phyloP scores from a whole-genome alignment of 2,113 vertebrate genomes.

The Pleuronectes platessa region DNA sequence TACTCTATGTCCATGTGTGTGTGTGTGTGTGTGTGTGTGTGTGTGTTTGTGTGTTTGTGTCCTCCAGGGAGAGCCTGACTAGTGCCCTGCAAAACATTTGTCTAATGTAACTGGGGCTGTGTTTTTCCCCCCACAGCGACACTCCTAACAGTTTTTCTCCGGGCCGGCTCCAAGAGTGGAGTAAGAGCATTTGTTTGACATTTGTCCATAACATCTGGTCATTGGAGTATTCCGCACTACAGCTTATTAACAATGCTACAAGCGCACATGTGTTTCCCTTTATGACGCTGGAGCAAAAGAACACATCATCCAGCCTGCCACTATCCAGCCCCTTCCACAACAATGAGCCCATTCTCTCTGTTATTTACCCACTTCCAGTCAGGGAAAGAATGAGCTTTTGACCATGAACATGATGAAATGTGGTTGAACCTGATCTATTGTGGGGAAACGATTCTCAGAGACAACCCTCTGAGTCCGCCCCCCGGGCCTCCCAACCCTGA shows the following conservation, averaged over 20 bases:
- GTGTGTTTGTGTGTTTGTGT: conserved; percentile 6
- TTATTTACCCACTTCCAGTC: conserved; percentile 76
- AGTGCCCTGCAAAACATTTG: conserved; percentile 63
- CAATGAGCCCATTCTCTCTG: conserved; percentile 83
- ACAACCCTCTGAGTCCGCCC: conserved; percentile 15
- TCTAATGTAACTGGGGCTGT: conserved; percentile 61
- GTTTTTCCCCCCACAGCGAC: conserved; percentile 60
- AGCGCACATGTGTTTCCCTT: conserved; percentile 86
- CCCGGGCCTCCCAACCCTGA: conserved; percentile 18
- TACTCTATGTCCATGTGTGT: conserved; percentile 30
- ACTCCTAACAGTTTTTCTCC: conserved; percentile 59
- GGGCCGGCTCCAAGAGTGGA: conserved; percentile 64
- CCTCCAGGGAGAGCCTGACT: conserved; percentile 44
- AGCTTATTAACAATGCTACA: conserved; percentile 84
- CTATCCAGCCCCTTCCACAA: conserved; percentile 80
- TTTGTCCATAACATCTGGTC: conserved; percentile 85
- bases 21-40: conserved; percentile 11
- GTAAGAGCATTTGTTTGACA: conserved; percentile 82
- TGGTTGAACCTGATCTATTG: conserved; percentile 78
- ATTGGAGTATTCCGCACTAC: conserved; percentile 74
- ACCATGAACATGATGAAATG: conserved; percentile 74
- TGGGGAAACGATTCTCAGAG: conserved; percentile 61
- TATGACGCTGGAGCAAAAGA: conserved; percentile 73
- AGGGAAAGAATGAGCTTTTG: conserved; percentile 74
- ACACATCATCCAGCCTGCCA: conserved; percentile 81